phyloP scores from a whole-genome alignment of 1,140 invertebrate genomes.

The Drosophila sulfurigaster region DNA sequence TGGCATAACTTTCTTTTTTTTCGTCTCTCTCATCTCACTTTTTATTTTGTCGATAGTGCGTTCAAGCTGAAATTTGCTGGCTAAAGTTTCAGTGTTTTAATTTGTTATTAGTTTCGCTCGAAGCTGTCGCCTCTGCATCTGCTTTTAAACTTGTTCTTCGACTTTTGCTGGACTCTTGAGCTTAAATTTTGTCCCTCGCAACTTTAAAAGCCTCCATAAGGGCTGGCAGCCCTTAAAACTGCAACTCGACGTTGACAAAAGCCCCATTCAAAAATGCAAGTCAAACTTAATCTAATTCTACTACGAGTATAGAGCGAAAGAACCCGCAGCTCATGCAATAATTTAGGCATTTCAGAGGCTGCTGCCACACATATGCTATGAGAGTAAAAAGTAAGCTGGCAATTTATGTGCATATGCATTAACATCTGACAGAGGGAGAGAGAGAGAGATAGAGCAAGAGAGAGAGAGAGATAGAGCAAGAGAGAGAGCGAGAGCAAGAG shows the following conservation, averaged over 20 bases:
- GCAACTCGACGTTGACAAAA: slow-evolving; percentile 5
- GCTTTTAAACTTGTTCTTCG: too few relatives aligned
- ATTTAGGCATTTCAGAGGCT: slow-evolving; percentile 5
- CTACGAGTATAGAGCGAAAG: not conserved
- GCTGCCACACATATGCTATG: too few relatives aligned
- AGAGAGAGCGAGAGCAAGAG: not conserved
- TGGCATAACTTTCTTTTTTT: too few relatives aligned
- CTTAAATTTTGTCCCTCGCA: not conserved
- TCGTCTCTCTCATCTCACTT: too few relatives aligned
- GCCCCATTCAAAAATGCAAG: slow-evolving; percentile 6
- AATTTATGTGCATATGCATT: slow-evolving; percentile 79
- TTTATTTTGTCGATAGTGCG: too few relatives aligned
- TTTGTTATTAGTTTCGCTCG: too few relatives aligned
- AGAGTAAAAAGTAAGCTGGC: slow-evolving; percentile 13
- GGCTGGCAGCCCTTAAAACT: not conserved
- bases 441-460: not conserved
- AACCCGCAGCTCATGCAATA: not conserved
- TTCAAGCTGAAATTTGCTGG: too few relatives aligned
- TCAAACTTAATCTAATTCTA: slow-evolving; percentile 30
- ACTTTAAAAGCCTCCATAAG: not conserved
- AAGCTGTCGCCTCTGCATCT: too few relatives aligned
- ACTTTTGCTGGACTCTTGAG: too few relatives aligned
- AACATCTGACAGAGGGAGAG: slow-evolving; percentile 48
- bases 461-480: not conserved
- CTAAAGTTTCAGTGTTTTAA: too few relatives aligned